Conservation (phyloP, 2,797 vertebrate species). For the Coendou prehensilis region DNA sequence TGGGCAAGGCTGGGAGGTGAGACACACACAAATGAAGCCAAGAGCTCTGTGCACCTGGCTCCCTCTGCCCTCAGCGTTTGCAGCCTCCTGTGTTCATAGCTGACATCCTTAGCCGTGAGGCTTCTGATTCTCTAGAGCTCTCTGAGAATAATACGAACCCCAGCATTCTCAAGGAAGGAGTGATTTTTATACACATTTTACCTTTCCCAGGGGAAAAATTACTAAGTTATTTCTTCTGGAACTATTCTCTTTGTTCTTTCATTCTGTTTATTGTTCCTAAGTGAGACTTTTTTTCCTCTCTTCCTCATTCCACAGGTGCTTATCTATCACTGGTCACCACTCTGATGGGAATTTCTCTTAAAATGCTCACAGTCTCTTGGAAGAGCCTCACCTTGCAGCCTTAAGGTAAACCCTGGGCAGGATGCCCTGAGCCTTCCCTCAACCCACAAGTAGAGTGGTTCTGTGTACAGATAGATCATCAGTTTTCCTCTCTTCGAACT, state of each 20-base stretch:
- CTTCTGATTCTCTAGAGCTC: neutral
- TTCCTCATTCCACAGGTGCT: constrained; percentile 62
- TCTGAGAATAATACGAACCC: neutral
- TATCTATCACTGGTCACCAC: neutral
- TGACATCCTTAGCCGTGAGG: neutral
- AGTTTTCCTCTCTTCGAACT: neutral
- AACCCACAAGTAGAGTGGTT: neutral
- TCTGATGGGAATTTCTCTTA: constrained; percentile 47
- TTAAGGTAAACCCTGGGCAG: neutral
- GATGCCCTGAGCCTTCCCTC: neutral
- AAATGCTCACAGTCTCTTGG: constrained; percentile 12
- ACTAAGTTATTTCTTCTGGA: neutral
- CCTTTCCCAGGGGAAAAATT: constrained; percentile 11
- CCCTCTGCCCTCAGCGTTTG: neutral
- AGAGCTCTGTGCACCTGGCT: neutral
- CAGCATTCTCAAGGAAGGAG: neutral
- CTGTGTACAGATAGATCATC: neutral
- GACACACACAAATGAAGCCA: neutral
- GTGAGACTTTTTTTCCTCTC: neutral
- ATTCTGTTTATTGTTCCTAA: constrained; percentile 31
- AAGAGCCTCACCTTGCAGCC: neutral
- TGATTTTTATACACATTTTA: neutral
- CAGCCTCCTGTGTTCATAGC: accelerated
- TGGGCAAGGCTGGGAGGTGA: neutral
- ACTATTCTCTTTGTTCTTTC: constrained; percentile 43